Evolutionary conservation across 1,140 invertebrate species (phyloP).

Genomic region (Caligus rogercresseyi): DNA sequence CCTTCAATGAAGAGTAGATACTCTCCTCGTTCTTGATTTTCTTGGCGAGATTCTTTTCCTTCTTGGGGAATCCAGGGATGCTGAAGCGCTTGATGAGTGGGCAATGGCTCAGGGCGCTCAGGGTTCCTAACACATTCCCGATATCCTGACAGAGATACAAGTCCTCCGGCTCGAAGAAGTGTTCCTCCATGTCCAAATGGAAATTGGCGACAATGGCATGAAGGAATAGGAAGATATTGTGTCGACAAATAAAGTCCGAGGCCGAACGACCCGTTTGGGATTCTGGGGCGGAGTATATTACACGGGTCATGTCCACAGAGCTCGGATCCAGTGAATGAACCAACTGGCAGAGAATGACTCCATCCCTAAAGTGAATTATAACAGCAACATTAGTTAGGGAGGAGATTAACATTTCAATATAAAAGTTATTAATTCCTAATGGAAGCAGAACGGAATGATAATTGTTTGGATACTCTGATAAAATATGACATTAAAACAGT

Average conservation of each 20-base stretch:
- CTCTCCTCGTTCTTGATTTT: constrained; percentile 5
- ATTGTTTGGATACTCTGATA: no score
- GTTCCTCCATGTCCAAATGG: constrained; percentile 6
- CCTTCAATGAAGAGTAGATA: background rate
- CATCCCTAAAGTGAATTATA: constrained; percentile 7
- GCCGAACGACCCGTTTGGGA: background rate
- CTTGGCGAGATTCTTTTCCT: constrained; percentile 11
- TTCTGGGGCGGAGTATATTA: background rate
- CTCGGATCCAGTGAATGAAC: constrained; percentile 17
- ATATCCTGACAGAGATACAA: constrained; percentile 15
- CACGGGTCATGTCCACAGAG: constrained; percentile 13
- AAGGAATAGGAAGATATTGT: constrained; percentile 19
- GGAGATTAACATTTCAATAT: no score
- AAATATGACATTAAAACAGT: no score
- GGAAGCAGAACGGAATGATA: no score
- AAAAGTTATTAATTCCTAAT: no score
- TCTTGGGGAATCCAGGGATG: constrained; percentile 17
- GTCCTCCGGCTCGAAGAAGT: constrained; percentile 13
- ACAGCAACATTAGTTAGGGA: no score
- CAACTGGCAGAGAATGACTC: constrained; percentile 15
- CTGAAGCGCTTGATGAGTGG: background rate
- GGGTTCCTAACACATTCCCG: constrained; percentile 16
- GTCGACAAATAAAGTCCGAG: constrained; percentile 14
- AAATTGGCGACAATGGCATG: constrained; percentile 13
- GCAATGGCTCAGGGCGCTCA: background rate